Base-by-base conservation (phyloP, 2,797 vertebrate species). In the Crocodylus rhombifer region DNA sequence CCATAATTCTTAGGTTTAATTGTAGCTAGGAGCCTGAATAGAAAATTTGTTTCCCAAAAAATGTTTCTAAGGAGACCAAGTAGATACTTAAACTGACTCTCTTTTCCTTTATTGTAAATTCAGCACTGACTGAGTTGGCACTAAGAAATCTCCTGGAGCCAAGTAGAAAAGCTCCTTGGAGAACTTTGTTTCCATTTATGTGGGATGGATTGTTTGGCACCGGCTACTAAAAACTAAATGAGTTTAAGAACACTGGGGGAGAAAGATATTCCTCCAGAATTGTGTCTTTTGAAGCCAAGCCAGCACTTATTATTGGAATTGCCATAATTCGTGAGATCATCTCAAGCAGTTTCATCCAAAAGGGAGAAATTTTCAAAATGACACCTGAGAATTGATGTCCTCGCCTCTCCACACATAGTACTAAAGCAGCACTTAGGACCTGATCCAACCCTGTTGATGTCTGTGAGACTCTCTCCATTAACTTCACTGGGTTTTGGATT, bases 251-350 rank as follows among this genome's bases (percentile, higher is more conserved):
- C 92, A 89, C 84, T 82, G 81, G 14, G 57, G 94, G 84, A 91
- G 75, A 94, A 80, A 92, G 93, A 90, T 91, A 92, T 82, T 87
- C 89, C 95, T 96, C 89, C 95, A 96, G 95, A 93, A 93, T 89
- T 81, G 79, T 87, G 84, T 57, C 87, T 93, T 96, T 89, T 96
- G 96, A 97, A 95, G 92, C 42, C 67, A 4, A 15, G 89, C 93
- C 95, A 97, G 71, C 16, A 26, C 75, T 90, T 93, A 81, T 91
- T 94, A 95, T 61, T 95, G 60, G 82, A 96, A 67, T 56, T 87
- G 63, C 62, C 93, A 28, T 91, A 93, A 92, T 91, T 92, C 65
- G 78, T 79, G 69, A 87, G 65, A 95, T 91, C 80, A 86, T 96
- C 82, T 92, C 60, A 84, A 84, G 15, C 80, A 87, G 18, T 90